Conservation (phyloP, 2,888 invertebrate genomes). For the Anthoptus insignis region DNA sequence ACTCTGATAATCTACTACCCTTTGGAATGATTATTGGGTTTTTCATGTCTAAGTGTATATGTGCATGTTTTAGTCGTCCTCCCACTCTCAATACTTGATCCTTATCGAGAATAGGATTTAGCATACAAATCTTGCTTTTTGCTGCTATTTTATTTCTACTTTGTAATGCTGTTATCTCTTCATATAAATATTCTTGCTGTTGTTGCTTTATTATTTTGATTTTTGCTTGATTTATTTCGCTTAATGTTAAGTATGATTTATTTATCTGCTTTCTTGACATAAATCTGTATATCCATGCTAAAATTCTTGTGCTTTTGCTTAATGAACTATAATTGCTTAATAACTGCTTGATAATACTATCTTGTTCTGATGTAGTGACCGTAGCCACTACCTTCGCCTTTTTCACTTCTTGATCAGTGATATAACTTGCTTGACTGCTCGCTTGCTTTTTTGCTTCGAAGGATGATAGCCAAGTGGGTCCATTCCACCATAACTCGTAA, state of each 20-base stretch:
- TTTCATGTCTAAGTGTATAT: slow-evolving; percentile 36
- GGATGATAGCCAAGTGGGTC: slow-evolving; percentile 5
- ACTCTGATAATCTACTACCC: slow-evolving; percentile 25
- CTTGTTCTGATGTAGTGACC: neutral
- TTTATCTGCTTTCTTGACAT: slow-evolving; percentile 15
- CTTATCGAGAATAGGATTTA: slow-evolving; percentile 35
- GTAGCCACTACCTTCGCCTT: neutral
- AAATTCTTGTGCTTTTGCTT: slow-evolving; percentile 20
- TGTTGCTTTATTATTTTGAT: too few relatives aligned
- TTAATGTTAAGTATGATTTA: neutral
- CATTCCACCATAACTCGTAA: neutral
- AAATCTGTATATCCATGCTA: slow-evolving; percentile 26
- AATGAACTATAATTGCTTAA: slow-evolving; percentile 18
- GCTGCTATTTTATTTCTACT: neutral
- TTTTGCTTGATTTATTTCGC: too few relatives aligned
- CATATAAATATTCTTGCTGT: neutral
- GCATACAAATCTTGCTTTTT: slow-evolving; percentile 6
- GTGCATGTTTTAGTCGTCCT: slow-evolving; percentile 38
- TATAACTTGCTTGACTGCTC: neutral
- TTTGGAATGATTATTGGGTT: slow-evolving; percentile 41
- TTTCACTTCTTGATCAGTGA: neutral
- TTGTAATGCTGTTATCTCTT: neutral
- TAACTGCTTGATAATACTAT: neutral
- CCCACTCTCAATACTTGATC: slow-evolving; percentile 34
- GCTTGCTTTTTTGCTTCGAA: slow-evolving; percentile 1